Evolutionary conservation across 2,888 invertebrate genomes (phyloP).

Genomic region (Gnatocerus cornutus): DNA sequence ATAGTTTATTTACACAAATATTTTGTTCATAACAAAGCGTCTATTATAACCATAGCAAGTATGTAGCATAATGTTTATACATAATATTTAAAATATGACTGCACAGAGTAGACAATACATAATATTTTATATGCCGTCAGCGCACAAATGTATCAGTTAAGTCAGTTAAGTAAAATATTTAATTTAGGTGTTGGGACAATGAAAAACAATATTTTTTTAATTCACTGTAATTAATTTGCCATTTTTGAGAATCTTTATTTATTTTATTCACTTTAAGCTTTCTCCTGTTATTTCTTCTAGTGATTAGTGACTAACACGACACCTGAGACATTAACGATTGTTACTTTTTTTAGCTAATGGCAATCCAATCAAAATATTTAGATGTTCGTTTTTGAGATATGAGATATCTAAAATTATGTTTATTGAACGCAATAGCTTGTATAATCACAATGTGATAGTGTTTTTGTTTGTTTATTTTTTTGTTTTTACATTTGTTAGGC

Average conservation of each 20-base stretch:
- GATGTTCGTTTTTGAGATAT: conserved; percentile 51
- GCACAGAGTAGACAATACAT: conserved; percentile 68
- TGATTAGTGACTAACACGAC: conserved; percentile 37
- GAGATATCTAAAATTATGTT: conserved; percentile 55
- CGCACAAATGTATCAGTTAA: conserved; percentile 57
- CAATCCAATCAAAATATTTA: conserved; percentile 39
- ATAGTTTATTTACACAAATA: conserved; percentile 57
- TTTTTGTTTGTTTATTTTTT: conserved; percentile 62
- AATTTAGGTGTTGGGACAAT: conserved; percentile 66
- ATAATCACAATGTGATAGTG: conserved; percentile 65
- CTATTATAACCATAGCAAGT: conserved; percentile 56
- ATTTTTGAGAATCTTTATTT: conserved; percentile 60
- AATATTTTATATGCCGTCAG: conserved; percentile 55
- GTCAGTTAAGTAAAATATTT: conserved; percentile 57
- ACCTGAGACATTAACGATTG: conserved; percentile 37
- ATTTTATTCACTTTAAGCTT: conserved; percentile 61
- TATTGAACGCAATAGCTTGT: conserved; percentile 59
- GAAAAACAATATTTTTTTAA: conserved; percentile 61
- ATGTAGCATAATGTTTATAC: conserved; percentile 60
- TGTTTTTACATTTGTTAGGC: conserved; percentile 69
- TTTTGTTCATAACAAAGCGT: conserved; percentile 66
- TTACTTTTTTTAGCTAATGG: conserved; percentile 35
- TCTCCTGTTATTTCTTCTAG: conserved; percentile 55
- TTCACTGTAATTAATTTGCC: conserved; percentile 53
- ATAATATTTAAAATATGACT: conserved; percentile 65